Base-by-base conservation (phyloP, 2,888 invertebrate species). In the Leptothorax acervorum region DNA sequence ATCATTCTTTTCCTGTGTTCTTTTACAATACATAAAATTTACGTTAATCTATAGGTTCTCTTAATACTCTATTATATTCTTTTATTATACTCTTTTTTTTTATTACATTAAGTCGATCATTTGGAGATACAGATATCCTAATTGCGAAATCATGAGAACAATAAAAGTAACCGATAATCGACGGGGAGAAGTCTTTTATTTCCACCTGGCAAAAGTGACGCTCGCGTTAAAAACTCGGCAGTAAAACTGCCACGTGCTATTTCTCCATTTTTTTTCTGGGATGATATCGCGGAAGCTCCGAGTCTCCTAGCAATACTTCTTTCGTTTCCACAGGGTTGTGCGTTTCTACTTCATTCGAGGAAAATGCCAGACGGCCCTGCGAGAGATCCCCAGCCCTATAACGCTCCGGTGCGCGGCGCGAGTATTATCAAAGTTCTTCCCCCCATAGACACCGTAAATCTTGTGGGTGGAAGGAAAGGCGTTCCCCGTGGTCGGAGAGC, bases 381-480 rank as follows among this genome's bases (percentile, higher is more conserved):
- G 60, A 85, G 82, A 83, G 66, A 83, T 82, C 62, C 63, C 73
- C 57, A 18, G 55, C 28, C 45, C 18, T 66, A 42, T 28, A n/a
- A 71, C 83, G 78, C 84, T 84, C 53, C 48, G 65, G 23, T 66
- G 45, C 85, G 60, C 48, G 65, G 23, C 70, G 45, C 85, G 60
- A 70, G 85, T 75, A 87, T 87, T 86, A 87, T 79, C 88, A 84
- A 90, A 91, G 70, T 91, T 91, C 87, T 81, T 88, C 87, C 91
- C 87, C 91, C 90, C 85, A 70, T 85, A 84, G 88, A 87, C 85
- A 74, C 74, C 82, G 87, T 90, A 90, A 90, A 90, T 90, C 91
- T 90, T 9, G 48, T 78, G 66, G 78, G 35, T 68, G 79, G 83
- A 45, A 84, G 60, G 78, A 51, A 42, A 60, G 71, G 66, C 71